Evolutionary conservation across 2,113 vertebrate species (phyloP), one percentile per base, ranked within the genome.

Genomic region (Rhadina sibilatrix): DNA sequence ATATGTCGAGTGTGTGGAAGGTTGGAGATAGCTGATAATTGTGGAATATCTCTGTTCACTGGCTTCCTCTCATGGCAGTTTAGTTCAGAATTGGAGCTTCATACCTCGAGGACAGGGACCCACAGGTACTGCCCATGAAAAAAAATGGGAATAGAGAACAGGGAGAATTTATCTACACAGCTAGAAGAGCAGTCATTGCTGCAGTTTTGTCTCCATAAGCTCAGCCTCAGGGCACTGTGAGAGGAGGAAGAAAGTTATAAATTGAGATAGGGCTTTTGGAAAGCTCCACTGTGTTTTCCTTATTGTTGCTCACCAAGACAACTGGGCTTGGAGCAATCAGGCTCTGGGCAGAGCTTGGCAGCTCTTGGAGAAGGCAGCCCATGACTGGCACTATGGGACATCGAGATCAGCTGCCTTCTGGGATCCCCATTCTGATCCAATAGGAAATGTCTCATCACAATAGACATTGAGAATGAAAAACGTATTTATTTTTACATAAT

Each of bases 401-500:
- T 35, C 2, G 8, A 71, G 20, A 46, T 87, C 11, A 5, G 11
- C 63, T 66, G 59, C 17, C 40, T 40, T 63, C 57, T 81, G 78
- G 64, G 76, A 83, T 65, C 63, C 21, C 44, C 40, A 22, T 60
- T 80, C 54, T 72, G 47, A 50, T 57, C 42, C 33, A 3, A n/a
- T 79, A 87, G 86, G 91, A 94, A 94, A 71, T 49, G n/a, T 61
- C 50, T 80, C 46, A 74, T 35, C 69, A 82, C 69, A 83, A 30
- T 7, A 93, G 74, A 63, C 30, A 30, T 1, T 11, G 42, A 70
- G 8, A 18, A 66, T 63, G 54, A 83, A 95, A 94, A 92, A 93
- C 60, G 2, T 61, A 96, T 87, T 96, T 96, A 71, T 93, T 95
- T 94, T 94, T 70, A 89, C 28, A 60, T 89, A 59, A 66, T 87